Conservation (phyloP, 1,140 invertebrate genomes). For the Prorops nasuta region DNA sequence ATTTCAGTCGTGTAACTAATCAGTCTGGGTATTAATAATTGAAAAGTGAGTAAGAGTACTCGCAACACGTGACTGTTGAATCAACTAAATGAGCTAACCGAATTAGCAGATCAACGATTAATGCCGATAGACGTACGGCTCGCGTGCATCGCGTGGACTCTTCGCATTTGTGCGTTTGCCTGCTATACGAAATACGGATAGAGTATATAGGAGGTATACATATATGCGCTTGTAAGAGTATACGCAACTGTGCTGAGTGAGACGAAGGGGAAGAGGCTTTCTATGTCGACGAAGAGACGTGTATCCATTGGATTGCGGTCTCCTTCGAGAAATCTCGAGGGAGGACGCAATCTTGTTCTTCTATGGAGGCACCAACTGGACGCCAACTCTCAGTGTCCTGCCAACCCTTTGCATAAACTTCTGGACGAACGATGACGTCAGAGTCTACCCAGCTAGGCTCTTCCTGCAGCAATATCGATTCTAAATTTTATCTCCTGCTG, state of each 20-base stretch:
- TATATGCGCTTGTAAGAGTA: no score
- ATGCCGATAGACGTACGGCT: constrained; percentile 31
- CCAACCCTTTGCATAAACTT: constrained; percentile 48
- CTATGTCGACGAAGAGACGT: constrained; percentile 40
- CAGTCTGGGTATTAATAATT: no score
- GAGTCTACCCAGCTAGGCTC: no score
- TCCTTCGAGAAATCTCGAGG: constrained; percentile 45
- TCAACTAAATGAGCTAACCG: constrained; percentile 36
- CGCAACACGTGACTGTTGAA: no score
- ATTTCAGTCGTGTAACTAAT: no score
- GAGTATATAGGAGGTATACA: background rate
- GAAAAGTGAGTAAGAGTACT: no score
- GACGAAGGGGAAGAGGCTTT: constrained; percentile 23
- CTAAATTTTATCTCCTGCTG: no score
- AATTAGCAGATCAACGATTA: constrained; percentile 39
- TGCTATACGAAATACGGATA: background rate
- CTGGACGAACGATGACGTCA: constrained; percentile 38
- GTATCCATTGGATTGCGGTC: constrained; percentile 48
- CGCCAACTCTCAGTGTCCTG: constrained; percentile 32
- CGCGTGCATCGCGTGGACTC: constrained; percentile 16
- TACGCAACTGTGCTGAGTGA: no score
- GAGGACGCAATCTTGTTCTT: constrained; percentile 48
- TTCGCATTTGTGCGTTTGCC: constrained; percentile 16
- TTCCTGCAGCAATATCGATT: constrained; percentile 29
- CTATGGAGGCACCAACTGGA: constrained; percentile 23